Evolutionary conservation across 1,140 invertebrate species (phyloP).

Genomic region (Trichonephila clavipes): DNA sequence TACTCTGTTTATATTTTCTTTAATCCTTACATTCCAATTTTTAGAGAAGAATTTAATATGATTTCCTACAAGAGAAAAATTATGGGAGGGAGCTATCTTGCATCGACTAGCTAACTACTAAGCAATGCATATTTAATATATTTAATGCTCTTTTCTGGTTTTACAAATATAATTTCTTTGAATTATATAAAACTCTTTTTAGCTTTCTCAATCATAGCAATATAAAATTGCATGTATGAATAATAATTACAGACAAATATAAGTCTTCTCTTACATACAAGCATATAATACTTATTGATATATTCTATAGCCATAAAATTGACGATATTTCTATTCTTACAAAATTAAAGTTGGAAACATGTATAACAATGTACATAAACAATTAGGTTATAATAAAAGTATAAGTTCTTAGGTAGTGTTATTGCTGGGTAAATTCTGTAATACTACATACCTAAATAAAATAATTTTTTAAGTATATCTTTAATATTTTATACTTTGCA

Average conservation of each 20-base stretch:
- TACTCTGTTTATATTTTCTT: too few relatives aligned
- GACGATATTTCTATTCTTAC: background rate
- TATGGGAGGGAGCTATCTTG: background rate
- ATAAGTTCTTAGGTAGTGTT: background rate
- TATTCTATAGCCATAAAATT: background rate
- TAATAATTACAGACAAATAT: background rate
- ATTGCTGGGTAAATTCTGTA: background rate
- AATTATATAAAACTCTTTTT: slow-evolving; percentile 1
- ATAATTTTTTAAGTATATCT: too few relatives aligned
- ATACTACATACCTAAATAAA: background rate
- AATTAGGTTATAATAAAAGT: background rate
- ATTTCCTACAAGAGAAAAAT: background rate
- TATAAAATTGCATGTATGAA: slow-evolving; percentile 17
- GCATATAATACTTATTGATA: background rate
- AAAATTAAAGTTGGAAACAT: background rate
- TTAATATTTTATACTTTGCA: too few relatives aligned
- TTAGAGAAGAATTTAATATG: slow-evolving; percentile 25
- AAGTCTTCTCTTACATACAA: background rate
- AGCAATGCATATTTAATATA: background rate
- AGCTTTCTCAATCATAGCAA: background rate
- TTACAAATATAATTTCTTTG: slow-evolving; percentile 32
- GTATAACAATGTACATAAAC: background rate
- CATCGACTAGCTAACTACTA: background rate
- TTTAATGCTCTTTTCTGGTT: background rate
- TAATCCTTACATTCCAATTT: background rate